A percentile compares a stretch with the other conserved stretches of the same genome.
Conservation (phyloP, 2,113 vertebrate species). For the Benitochromis conjunctus region DNA sequence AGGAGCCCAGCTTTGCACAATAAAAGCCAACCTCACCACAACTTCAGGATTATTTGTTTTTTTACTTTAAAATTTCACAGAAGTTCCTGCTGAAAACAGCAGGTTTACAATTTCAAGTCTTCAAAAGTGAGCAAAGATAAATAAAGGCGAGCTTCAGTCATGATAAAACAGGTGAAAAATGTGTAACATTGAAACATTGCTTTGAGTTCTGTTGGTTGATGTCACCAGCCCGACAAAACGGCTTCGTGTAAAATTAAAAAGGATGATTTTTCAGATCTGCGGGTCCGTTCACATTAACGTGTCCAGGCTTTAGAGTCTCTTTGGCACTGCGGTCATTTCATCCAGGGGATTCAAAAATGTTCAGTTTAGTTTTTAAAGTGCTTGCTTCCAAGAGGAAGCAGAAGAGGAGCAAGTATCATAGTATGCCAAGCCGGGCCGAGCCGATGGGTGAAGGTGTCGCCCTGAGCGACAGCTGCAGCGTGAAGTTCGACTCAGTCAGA, state of each 20-base stretch:
- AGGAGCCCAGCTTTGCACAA: not conserved
- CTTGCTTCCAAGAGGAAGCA: not conserved
- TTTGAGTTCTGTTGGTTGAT: not conserved
- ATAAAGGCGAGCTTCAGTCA: not conserved
- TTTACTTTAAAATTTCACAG: conserved; percentile 24
- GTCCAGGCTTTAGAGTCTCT: conserved; percentile 1
- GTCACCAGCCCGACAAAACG: not conserved
- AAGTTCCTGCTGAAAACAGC: conserved; percentile 17
- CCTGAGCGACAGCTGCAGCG: not conserved
- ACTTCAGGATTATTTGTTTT: conserved; percentile 43
- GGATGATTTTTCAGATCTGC: not conserved
- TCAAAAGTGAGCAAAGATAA: not conserved
- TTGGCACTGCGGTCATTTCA: conserved; percentile 16
- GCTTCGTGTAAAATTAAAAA: not conserved
- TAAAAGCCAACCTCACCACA: not conserved
- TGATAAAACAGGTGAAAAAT: not conserved
- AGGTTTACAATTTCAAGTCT: not conserved
- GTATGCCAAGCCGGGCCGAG: not conserved
- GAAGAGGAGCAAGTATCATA: not conserved
- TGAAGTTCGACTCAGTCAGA: conserved; percentile 66
- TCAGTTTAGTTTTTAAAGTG: not conserved
- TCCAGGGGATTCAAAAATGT: not conserved
- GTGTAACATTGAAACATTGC: not conserved
- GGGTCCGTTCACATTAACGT: not conserved
- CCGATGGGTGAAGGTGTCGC: not conserved